A percentile compares a stretch with the other conserved stretches of the same genome.
phyloP scores from a whole-genome alignment of 2,113 vertebrate species.

The Alligator sinensis region DNA sequence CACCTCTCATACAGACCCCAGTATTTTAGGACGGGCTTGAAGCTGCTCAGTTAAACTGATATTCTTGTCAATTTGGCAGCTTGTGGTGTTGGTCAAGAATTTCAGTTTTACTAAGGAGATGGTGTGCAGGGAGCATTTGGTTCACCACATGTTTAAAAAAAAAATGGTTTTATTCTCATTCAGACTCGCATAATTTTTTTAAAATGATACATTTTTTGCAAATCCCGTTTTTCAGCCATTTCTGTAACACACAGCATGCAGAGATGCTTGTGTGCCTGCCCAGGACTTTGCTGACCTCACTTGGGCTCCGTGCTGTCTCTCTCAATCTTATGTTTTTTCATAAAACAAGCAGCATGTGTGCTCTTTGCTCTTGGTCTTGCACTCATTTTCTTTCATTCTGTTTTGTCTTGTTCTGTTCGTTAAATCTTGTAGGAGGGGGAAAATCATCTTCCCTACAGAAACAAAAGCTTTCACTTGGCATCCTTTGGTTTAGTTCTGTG shows the following conservation, averaged over 20 bases:
- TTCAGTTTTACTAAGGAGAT: constrained; percentile 4
- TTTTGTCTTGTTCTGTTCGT: not conserved
- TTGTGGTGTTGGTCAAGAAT: not conserved
- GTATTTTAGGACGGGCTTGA: not conserved
- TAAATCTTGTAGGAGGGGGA: not conserved
- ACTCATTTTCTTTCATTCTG: not conserved
- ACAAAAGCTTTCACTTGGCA: not conserved
- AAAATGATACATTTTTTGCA: not conserved
- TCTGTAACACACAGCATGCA: not conserved
- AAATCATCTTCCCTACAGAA: not conserved
- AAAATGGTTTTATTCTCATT: no score
- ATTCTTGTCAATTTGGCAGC: no score
- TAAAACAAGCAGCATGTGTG: not conserved
- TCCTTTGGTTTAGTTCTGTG: not conserved
- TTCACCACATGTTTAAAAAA: no score
- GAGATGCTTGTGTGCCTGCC: not conserved
- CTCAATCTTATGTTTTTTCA: not conserved
- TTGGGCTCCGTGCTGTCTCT: not conserved
- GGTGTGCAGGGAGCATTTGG: not conserved
- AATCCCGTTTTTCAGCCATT: not conserved
- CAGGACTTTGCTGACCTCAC: not conserved
- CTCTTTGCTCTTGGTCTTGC: not conserved
- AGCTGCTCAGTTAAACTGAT: not conserved
- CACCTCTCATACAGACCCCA: no score
- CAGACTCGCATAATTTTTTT: no score